These are phyloP conservation scores for Myopa testacea DNA, from an alignment of 2,888 invertebrate species.

Conservation along the genomic window DNA sequence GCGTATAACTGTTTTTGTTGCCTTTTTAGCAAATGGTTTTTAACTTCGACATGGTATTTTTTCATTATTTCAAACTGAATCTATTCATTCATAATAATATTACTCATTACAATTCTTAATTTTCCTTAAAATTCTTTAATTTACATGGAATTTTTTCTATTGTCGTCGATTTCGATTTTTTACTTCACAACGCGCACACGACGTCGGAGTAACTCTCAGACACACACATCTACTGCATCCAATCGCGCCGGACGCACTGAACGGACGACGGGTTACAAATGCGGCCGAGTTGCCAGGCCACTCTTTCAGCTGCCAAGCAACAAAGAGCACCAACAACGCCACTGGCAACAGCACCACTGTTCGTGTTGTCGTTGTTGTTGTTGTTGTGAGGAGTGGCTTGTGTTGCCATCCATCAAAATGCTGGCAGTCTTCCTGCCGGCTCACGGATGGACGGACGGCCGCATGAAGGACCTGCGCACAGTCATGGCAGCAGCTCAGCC, in stretches of 20 bases:
- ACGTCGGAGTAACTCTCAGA: conserved; percentile 20
- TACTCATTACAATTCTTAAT: background rate
- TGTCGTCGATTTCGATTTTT: background rate
- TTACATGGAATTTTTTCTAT: background rate
- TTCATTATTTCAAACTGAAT: background rate
- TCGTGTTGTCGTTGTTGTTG: conserved; percentile 35
- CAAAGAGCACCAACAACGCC: conserved; percentile 39
- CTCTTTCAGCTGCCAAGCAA: conserved; percentile 41
- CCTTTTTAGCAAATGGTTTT: no score
- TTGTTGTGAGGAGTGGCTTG: conserved; percentile 61
- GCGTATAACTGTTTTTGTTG: no score
- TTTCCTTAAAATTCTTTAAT: background rate
- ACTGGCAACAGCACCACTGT: conserved; percentile 34
- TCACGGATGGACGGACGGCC: conserved; percentile 32
- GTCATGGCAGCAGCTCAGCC: conserved; percentile 40
- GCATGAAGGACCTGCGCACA: conserved; percentile 58
- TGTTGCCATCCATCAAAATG: conserved; percentile 58
- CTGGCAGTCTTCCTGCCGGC: conserved; percentile 12
- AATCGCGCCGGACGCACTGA: conserved; percentile 68
- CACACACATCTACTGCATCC: conserved; percentile 62
- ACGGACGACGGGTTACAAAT: conserved; percentile 47
- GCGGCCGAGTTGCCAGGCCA: conserved; percentile 26
- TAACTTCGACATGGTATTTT: background rate
- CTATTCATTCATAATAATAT: background rate
- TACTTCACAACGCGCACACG: conserved; percentile 10